Evolutionary conservation across 1,140 invertebrate species (phyloP).

Genomic region (Plectrocnemia conspersa): DNA sequence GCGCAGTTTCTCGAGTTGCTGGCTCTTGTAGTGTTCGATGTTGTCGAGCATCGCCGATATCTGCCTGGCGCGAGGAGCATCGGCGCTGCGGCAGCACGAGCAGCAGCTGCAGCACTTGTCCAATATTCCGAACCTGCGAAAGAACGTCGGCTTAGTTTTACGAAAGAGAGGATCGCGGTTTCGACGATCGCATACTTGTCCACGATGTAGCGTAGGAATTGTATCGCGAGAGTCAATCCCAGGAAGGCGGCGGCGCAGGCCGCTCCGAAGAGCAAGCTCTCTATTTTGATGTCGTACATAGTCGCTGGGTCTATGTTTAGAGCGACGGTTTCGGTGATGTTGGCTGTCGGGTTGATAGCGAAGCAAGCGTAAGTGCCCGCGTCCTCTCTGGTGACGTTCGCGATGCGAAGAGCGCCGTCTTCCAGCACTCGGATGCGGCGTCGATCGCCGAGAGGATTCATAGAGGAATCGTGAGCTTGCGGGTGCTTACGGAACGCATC

Average conservation of each 20-base stretch:
- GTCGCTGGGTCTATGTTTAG: constrained; percentile 77
- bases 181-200: constrained; percentile 67
- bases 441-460: constrained; percentile 47
- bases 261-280: constrained; percentile 76
- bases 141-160: constrained; percentile 18
- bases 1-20: constrained; percentile 78
- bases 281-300: constrained; percentile 75
- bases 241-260: constrained; percentile 75
- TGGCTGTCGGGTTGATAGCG: constrained; percentile 76
- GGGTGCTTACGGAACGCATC: constrained; percentile 64
- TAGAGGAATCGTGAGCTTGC: constrained; percentile 53
- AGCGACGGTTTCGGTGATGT: constrained; percentile 65
- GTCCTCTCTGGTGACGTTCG: constrained; percentile 63
- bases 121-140: constrained; percentile 59
- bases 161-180: too few relatives aligned
- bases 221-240: constrained; percentile 68
- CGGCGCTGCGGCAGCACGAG: constrained; percentile 52
- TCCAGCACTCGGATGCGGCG: constrained; percentile 52
- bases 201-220: constrained; percentile 67
- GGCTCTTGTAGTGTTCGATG: constrained; percentile 84
- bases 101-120: constrained; percentile 65
- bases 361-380: constrained; percentile 85
- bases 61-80: constrained; percentile 72
- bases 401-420: constrained; percentile 53
- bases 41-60: constrained; percentile 82